Base-by-base conservation (phyloP, 1,140 invertebrate species). In the Drosophila asahinai region DNA sequence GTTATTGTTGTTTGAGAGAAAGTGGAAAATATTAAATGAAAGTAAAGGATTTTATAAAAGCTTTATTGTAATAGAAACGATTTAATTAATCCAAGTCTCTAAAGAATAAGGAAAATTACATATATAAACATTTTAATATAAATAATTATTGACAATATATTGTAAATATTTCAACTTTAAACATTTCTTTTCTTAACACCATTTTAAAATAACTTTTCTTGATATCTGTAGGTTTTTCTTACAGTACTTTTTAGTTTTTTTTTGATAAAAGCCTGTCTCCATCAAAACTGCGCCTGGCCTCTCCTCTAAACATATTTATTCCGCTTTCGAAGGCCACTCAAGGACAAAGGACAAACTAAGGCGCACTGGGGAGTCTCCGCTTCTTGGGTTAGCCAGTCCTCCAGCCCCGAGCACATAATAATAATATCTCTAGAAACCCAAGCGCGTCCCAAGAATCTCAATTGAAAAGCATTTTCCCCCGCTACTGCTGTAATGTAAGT, bases 301-400 rank as follows among this genome's bases (percentile, higher is more conserved):
- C 3, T 8, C 5, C 8, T 48, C 7, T 40, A 43, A 61, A 42
- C 27, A 19, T 72, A 73, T 60, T 72, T 72, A 42, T 33, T 57
- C 47, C 61, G 22, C 42, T 45, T 45, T n/a, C 15, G 45, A 70
- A 66, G 48, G 22, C 22, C 68, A 30, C 47, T 45, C 68, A 73
- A 74, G 71, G 48, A 70, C 48, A 66, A 66, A 66, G 40, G 55
- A 40, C 22, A 43, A 72, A n/a, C 38, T 73, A 52, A 27, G 2
- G 22, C 40, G 11, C 40, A 11, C 67, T 48, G 47, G 64, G 43
- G 33, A 57, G 40, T n/a, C 49, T 63, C 30, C 1, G 19, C 8
- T n/a, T 11, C 42, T 17, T 33, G 22, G 42, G 63, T 38, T 61
- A 27, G 30, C n/a, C 43, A 22, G 22, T 40, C n/a, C 48, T 40